Base-by-base conservation (phyloP, 2,888 invertebrate species). In the Microdon myrmicae region DNA sequence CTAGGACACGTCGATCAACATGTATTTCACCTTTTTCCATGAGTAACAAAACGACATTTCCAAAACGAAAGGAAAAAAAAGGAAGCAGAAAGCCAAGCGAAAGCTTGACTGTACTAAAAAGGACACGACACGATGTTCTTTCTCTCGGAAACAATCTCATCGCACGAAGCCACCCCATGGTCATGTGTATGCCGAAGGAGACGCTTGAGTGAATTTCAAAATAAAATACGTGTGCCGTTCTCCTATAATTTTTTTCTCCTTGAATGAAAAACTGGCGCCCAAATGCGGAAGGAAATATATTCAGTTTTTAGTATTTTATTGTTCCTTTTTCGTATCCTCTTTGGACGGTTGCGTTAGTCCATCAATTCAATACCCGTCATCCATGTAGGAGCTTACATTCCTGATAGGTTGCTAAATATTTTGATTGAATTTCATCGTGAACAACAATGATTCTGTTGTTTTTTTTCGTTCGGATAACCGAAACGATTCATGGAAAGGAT, bases 391-490 rank as follows among this genome's bases (percentile, higher is more conserved):
- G 16, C 55, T 34, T 34, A 25, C 13, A n/a, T 26, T 10, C 7
- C 19, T 34, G 38, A 55, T 47, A 47, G 47, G 41, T 55, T 55
- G 47, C 47, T 34, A 39, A 53, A 53, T 53, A 58, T 58, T 58
- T 64, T 58, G 64, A 58, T 64, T 64, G 58, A 58, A 58, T 64
- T 64, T 58, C 25, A 38, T 47, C 45, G 26, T 58, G 56, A 54
- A 54, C 31, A 31, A 37, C 19, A 38, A 38, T 32, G 31, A 43
- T 49, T 61, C 49, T 32, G n/a, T n/a, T n/a, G n/a, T n/a, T n/a
- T n/a, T n/a, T n/a, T n/a, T n/a, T n/a, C n/a, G n/a, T n/a, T n/a
- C n/a, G n/a, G n/a, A n/a, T n/a, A n/a, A n/a, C n/a, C n/a, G n/a
- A n/a, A n/a, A n/a, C n/a, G n/a, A n/a, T n/a, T n/a, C n/a, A n/a